Base-by-base conservation (phyloP, 2,888 invertebrate genomes). In the Itoplectis maculator region DNA sequence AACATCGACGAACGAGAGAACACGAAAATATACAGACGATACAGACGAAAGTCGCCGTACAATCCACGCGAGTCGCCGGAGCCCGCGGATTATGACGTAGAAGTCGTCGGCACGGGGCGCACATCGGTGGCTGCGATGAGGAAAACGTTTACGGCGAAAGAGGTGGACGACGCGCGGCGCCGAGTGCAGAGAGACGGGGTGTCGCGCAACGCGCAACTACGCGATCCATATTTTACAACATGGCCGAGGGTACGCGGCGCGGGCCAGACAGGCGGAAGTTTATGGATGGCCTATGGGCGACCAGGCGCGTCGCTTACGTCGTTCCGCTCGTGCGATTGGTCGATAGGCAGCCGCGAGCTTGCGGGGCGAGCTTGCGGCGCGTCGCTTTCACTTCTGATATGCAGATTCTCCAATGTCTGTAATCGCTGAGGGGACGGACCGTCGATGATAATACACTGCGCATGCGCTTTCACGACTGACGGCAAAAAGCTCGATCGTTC, bases 141-240 rank as follows among this genome's bases (percentile, higher is more conserved):
- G n/a, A n/a, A n/a, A n/a, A n/a, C n/a, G n/a, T n/a, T n/a, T n/a
- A n/a, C n/a, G n/a, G n/a, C n/a, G n/a, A n/a, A n/a, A n/a, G n/a
- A n/a, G n/a, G n/a, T n/a, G n/a, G n/a, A n/a, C n/a, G n/a, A n/a
- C n/a, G n/a, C n/a, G n/a, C n/a, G n/a, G n/a, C n/a, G n/a, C n/a
- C n/a, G n/a, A n/a, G n/a, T n/a, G n/a, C n/a, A n/a, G n/a, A n/a
- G n/a, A n/a, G n/a, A n/a, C n/a, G n/a, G n/a, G n/a, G n/a, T n/a
- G n/a, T n/a, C n/a, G n/a, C n/a, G n/a, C n/a, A n/a, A n/a, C n/a
- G n/a, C n/a, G n/a, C n/a, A 91, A 91, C 91, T 91, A 89, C 86
- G 88, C 91, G 91, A 92, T 92, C 92, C 92, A 92, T 92, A 92
- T 92, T 92, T 92, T 92, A 92, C 92, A 92, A 92, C 92, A 92